A percentile compares a stretch with the other conserved stretches of the same genome.
phyloP scores from a whole-genome alignment of 2,113 vertebrate species.

The Alouatta palliata region DNA sequence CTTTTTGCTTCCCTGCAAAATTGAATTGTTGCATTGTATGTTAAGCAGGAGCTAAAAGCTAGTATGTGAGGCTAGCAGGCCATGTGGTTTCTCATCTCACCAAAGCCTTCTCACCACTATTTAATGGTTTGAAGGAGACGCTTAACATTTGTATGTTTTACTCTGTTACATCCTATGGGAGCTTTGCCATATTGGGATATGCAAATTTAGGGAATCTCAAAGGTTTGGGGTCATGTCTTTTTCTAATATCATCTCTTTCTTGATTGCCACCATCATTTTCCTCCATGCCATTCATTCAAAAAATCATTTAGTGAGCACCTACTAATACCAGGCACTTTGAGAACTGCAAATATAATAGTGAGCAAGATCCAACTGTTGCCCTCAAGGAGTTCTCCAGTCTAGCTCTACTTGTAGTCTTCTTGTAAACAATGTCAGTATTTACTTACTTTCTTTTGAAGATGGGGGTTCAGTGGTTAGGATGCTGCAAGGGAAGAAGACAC shows the following conservation, averaged over 20 bases:
- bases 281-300: too few species aligned
- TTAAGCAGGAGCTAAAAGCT: not conserved
- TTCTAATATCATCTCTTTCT: not conserved
- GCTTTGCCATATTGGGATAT: not conserved
- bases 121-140: not conserved
- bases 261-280: not conserved
- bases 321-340: not conserved
- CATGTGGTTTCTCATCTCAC: too few species aligned
- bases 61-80: rapidly evolving
- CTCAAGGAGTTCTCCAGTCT: too few species aligned
- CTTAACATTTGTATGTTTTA: not conserved
- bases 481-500: not conserved
- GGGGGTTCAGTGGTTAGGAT: not conserved
- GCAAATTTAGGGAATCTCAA: not conserved
- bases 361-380: not conserved
- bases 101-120: not conserved
- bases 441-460: not conserved
- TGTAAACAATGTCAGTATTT: not conserved
- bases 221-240: not conserved
- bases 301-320: not conserved
- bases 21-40: rapidly evolving
- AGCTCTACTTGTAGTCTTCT: not conserved
- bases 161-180: not conserved
- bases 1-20: not conserved
- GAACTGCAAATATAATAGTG: not conserved